Base-by-base conservation (phyloP, 2,888 invertebrate genomes). In the Dexiosoma caninum region DNA sequence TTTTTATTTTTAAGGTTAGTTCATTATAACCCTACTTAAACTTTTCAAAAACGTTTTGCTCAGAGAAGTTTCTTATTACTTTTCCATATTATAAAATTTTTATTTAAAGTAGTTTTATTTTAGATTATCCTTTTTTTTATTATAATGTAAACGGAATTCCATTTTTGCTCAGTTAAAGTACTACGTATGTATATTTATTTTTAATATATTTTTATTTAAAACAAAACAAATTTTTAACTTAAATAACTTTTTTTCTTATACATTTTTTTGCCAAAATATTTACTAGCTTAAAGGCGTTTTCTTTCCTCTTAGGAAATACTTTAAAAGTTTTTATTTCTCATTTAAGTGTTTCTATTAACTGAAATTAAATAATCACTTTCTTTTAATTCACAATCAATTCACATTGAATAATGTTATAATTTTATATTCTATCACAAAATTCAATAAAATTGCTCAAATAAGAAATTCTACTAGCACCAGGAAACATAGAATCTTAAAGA, bases 241-340 rank as follows among this genome's bases (percentile, higher is more conserved):
- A 21, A 42, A 8, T 60, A n/a, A 44, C 30, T 32, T 62, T 53
- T 42, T 5, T 40, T 8, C 59, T 49, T 60, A 8, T 23, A 49
- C 53, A 21, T 16, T 27, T 70, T 21, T 57, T 64, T 49, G 8
- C 16, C 9, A 51, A 72, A 55, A 64, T 60, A 57, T 72, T 77
- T 40, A 27, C 67, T 77, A 78, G 70, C 57, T 66, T 83, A 83
- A 84, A 84, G 83, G 83, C 83, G 42, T 78, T 83, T 83, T 83
- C 81, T 83, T 83, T 83, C 83, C 83, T 77, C 66, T 37, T 30
- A 82, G 83, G 84, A 84, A 84, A 81, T 84, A 84, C 83, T 84
- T 84, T 60, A 44, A n/a, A 62, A 81, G 74, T 74, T 59, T 64
- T 55, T 72, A 82, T 74, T 35, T 32, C 49, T 51, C 21, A 7